These are phyloP conservation scores for Umimayanthus chanpuru DNA, from an alignment of 92 coral and sea anemone genomes.

Conservation along the genomic window DNA sequence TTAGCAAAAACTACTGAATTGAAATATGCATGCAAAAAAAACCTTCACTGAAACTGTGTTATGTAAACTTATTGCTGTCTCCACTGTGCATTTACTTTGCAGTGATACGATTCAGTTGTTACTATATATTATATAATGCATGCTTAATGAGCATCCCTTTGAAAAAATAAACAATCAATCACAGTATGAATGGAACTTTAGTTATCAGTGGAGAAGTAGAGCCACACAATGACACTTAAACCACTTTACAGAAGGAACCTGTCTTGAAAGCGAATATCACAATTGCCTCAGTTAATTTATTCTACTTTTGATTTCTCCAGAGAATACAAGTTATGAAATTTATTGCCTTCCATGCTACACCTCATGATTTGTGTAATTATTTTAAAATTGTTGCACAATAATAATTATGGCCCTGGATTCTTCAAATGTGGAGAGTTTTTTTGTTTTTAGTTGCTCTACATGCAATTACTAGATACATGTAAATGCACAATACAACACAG, in stretches of 20 bases:
- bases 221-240: constrained; percentile 1
- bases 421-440: not conserved
- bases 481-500: no score
- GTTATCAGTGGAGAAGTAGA: no score
- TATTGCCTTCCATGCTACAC: not conserved
- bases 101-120: no score
- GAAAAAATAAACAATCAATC: not conserved
- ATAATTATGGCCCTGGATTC: not conserved
- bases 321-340: not conserved
- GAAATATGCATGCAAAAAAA: not conserved
- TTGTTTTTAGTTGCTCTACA: no score
- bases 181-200: not conserved
- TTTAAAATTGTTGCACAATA: not conserved
- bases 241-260: not conserved
- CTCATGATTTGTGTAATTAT: not conserved
- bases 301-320: not conserved
- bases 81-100: no score
- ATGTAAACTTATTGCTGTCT: no score
- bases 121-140: not conserved
- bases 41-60: not conserved
- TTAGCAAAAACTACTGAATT: no score
- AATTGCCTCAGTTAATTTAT: not conserved
- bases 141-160: not conserved
- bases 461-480: no score
- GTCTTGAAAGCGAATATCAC: constrained; percentile 5